A percentile compares a stretch with the other conserved stretches of the same genome.
These are phyloP conservation scores for Conus canariensis DNA, from an alignment of 2,888 invertebrate species.

Conservation along the genomic window DNA sequence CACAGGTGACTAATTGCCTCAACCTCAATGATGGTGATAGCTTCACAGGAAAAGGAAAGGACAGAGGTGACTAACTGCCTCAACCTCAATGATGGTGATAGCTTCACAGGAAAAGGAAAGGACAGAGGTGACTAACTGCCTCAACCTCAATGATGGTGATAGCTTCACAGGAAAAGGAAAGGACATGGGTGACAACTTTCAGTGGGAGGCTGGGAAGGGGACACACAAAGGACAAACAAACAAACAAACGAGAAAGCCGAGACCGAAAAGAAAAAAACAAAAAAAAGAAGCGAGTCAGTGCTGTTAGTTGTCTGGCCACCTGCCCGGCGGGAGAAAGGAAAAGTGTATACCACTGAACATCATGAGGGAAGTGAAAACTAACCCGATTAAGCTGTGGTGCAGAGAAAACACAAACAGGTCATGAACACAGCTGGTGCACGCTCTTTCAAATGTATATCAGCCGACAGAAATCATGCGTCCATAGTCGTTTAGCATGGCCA, in stretches of 20 bases:
- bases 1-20: too few species aligned
- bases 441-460: too few species aligned
- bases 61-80: too few species aligned
- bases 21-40: too few species aligned
- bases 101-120: too few species aligned
- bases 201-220: neutral
- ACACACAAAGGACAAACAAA: neutral
- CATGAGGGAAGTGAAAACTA: conserved; percentile 16
- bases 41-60: too few species aligned
- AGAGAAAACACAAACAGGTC: conserved; percentile 7
- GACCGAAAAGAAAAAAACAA: neutral
- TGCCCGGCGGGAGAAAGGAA: conserved; percentile 6
- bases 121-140: neutral
- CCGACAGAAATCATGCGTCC: too few species aligned
- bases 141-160: too few species aligned
- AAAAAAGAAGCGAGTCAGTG: neutral
- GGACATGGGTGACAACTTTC: too few species aligned
- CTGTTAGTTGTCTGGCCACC: neutral
- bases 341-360: conserved; percentile 9
- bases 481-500: too few species aligned
- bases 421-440: neutral
- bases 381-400: conserved; percentile 32
- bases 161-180: too few species aligned
- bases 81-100: too few species aligned
- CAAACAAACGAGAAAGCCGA: neutral